These are phyloP conservation scores for Epiperipatus broadwayi DNA, from an alignment of 2,888 invertebrate genomes.

Conservation along the genomic window DNA sequence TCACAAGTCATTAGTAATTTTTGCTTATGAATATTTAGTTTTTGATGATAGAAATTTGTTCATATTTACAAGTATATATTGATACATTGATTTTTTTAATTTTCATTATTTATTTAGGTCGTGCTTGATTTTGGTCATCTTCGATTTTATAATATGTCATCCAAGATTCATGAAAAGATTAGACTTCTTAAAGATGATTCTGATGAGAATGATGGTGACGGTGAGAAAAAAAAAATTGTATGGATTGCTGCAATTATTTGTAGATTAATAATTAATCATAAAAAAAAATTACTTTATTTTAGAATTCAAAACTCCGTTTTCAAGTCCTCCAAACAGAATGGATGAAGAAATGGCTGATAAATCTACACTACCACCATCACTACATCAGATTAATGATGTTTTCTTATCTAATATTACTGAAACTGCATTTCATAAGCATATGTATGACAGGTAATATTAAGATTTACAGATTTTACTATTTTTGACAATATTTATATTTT, in stretches of 20 bases:
- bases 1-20: too few relatives aligned
- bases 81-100: background rate
- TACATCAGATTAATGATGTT: slow-evolving; percentile 10
- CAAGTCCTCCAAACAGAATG: slow-evolving; percentile 26
- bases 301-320: slow-evolving; percentile 30
- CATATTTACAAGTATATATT: too few relatives aligned
- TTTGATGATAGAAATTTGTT: too few relatives aligned
- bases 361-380: slow-evolving; percentile 8
- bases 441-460: slow-evolving; percentile 49
- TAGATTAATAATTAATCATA: too few relatives aligned
- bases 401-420: slow-evolving; percentile 23
- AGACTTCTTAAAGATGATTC: too few relatives aligned
- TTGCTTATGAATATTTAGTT: too few relatives aligned
- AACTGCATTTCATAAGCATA: slow-evolving; percentile 38
- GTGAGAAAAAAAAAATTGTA: too few relatives aligned
- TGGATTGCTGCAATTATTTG: too few relatives aligned
- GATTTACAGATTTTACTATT: background rate
- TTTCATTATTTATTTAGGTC: slow-evolving; percentile 30
- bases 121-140: slow-evolving; percentile 79
- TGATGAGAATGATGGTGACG: too few relatives aligned
- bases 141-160: slow-evolving; percentile 33
- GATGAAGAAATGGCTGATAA: slow-evolving; percentile 7
- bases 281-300: slow-evolving; percentile 14
- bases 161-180: slow-evolving; percentile 14
- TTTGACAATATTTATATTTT: background rate